Conservation (phyloP, 2,113 vertebrate species). For the Chauna torquata region DNA sequence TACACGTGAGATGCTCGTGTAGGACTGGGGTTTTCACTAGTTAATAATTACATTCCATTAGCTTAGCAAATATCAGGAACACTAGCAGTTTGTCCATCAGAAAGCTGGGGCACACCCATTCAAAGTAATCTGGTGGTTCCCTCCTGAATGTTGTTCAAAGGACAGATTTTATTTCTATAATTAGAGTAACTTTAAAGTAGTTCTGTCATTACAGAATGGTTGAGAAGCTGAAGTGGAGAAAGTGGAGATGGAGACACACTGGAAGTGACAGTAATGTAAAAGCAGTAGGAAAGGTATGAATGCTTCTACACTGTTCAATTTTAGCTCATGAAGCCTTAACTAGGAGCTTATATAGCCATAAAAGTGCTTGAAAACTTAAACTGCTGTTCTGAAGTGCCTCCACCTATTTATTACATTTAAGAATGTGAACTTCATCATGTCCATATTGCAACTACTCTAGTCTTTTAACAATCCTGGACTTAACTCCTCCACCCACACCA, state of each 20-base stretch:
- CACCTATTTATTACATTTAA: background rate
- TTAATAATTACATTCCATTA: constrained; percentile 46
- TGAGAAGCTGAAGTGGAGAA: background rate
- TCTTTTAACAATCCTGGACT: background rate
- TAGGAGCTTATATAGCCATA: background rate
- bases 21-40: background rate
- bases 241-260: background rate
- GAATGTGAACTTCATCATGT: background rate
- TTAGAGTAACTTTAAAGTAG: background rate
- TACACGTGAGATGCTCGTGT: background rate
- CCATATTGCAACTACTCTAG: background rate
- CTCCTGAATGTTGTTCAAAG: background rate
- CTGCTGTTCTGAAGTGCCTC: background rate
- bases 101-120: background rate
- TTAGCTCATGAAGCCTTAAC: background rate
- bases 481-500: background rate
- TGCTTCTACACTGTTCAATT: background rate
- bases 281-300: background rate
- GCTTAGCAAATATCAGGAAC: background rate
- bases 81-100: background rate
- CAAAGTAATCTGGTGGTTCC: background rate
- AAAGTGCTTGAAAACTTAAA: background rate
- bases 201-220: background rate
- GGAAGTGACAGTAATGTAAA: background rate
- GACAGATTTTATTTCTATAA: background rate